These are phyloP conservation scores for Camptogramma bilineatum DNA, from an alignment of 2,888 invertebrate species.

Conservation along the genomic window DNA sequence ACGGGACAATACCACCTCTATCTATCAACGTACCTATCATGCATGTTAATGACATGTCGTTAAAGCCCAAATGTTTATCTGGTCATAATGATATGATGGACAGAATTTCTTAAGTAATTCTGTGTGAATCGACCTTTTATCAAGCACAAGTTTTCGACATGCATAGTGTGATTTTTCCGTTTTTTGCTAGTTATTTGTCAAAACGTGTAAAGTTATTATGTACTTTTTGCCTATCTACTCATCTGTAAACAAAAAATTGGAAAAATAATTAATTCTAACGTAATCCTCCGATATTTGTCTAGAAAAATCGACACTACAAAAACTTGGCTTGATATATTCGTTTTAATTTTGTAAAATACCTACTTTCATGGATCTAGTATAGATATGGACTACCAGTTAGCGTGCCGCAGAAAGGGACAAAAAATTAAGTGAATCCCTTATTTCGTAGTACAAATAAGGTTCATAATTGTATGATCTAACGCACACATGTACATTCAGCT, in stretches of 20 bases:
- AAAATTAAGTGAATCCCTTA: no score
- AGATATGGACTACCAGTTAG: no score
- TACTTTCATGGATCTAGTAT: no score
- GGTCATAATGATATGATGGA: neutral
- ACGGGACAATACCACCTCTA: no score
- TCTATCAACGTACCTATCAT: no score
- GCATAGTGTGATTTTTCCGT: neutral
- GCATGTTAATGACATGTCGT: neutral
- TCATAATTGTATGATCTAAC: no score
- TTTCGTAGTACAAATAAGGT: no score
- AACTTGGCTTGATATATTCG: neutral
- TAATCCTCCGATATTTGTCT: neutral
- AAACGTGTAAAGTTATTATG: no score
- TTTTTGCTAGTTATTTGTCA: neutral
- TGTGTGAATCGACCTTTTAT: neutral
- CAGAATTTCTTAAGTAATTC: neutral
- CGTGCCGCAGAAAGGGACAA: no score
- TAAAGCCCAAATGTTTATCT: neutral
- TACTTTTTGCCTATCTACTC: no score
- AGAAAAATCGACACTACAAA: conserved; percentile 3
- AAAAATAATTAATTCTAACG: neutral
- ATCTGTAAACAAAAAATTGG: no score
- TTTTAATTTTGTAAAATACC: conserved; percentile 4
- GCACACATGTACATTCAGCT: no score
- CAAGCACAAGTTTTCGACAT: conserved; percentile 1